Evolutionary conservation across 2,797 vertebrate species (phyloP), one percentile per base, ranked within the genome.

Genomic region (Hydrocynus forskahlii): DNA sequence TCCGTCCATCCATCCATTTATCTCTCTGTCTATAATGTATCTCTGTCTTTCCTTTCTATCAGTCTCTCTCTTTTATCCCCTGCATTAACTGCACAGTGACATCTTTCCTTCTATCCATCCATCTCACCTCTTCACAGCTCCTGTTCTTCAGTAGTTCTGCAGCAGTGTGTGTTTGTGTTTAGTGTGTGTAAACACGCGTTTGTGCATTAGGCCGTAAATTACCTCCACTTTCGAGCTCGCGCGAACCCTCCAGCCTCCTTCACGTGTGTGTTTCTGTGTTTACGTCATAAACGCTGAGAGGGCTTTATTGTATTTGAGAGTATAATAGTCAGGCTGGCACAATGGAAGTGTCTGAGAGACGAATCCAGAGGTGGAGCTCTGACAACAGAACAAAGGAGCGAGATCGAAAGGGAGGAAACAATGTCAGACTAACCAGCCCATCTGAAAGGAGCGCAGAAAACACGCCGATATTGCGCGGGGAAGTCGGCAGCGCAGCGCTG

Each of bases 311-410:
- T 72, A 72, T 54, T 72, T 72, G 69, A 35, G 69, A 69, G 81
- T 48, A 78, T 52, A 79, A 83, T 83, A 83, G 55, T 48, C 81
- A 60, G 16, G 0, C n/a, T 43, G 57, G 50, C 70, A 84, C 50
- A 55, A 73, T 73, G 55, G 25, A 75, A 17, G 23, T 81, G 75
- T 81, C 79, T 48, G 29, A 4, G 35, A 66, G 74, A 81, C 75
- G 74, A 81, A 48, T 54, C 69, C 66, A 78, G 48, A 74, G 23
- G 70, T 69, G 62, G 23, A 59, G 57, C 75, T 55, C 55, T 81
- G 84, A 83, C 81, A 83, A 16, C 66, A 59, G 45, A 81, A 84
- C 78, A 84, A 81, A 72, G 55, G 62, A 29, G 72, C 29, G 10
- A 66, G 57, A 78, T 29, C 17, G 72, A 76, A 54, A 60, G 69